These are phyloP conservation scores for Rhinichthys osculus DNA, from an alignment of 2,797 vertebrate species.

Conservation along the genomic window DNA sequence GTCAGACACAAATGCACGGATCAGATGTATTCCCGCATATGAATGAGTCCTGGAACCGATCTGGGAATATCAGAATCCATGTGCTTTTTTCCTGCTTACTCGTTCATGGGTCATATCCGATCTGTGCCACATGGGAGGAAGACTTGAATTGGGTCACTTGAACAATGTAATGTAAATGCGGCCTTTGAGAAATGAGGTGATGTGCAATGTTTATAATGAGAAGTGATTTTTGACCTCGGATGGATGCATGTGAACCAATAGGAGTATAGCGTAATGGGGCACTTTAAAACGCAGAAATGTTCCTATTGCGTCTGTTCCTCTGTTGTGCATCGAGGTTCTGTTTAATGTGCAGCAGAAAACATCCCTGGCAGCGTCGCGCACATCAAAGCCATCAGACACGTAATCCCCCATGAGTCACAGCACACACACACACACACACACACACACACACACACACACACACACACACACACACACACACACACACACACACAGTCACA, in stretches of 20 bases:
- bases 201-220: neutral
- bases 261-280: neutral
- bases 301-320: neutral
- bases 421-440: conserved; percentile 34
- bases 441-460: no score
- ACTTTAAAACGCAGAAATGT: neutral
- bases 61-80: no score
- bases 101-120: no score
- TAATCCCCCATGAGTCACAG: conserved; percentile 80
- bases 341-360: conserved; percentile 65
- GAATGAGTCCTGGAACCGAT: no score
- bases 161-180: no score
- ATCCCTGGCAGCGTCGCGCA: conserved; percentile 70
- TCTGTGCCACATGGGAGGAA: no score
- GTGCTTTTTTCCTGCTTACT: no score
- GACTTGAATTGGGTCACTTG: no score
- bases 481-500: no score
- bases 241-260: neutral
- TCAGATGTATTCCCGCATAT: neutral
- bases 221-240: neutral
- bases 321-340: no score
- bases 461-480: conserved; percentile 39
- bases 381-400: conserved; percentile 78
- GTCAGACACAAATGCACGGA: neutral
- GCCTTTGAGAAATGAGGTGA: neutral